Evolutionary conservation across 2,797 vertebrate species (phyloP).

Genomic region (Pogonophryne albipinna): DNA sequence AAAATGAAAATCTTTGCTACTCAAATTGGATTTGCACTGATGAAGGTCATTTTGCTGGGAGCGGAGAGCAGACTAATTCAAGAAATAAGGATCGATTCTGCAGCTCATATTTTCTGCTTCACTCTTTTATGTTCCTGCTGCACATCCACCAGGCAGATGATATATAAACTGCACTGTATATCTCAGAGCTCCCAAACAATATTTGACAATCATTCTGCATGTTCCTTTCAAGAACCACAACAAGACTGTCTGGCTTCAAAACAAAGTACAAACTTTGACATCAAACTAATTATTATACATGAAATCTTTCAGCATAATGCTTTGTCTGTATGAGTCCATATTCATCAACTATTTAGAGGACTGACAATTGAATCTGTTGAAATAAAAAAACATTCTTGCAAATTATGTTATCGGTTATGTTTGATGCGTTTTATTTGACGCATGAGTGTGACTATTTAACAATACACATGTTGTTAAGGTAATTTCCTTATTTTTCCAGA

Average conservation of each 20-base stretch:
- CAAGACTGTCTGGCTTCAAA: not conserved
- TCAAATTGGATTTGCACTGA: conserved; percentile 57
- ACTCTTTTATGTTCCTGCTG: not conserved
- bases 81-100: conserved; percentile 43
- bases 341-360: not conserved
- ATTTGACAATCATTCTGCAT: conserved; percentile 6
- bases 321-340: not conserved
- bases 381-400: too few relatives aligned
- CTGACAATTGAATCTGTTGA: not conserved
- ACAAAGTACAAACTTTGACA: not conserved
- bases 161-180: not conserved
- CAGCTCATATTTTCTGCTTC: conserved; percentile 12
- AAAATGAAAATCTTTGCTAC: conserved; percentile 50
- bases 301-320: not conserved
- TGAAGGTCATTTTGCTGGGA: conserved; percentile 56
- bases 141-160: not conserved
- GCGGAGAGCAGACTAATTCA: conserved; percentile 35
- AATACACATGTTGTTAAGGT: not conserved
- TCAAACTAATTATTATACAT: not conserved
- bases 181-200: not conserved
- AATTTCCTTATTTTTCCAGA: not conserved
- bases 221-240: not conserved
- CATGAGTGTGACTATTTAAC: not conserved
- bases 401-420: too few relatives aligned
- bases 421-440: too few relatives aligned